Evolutionary conservation across 2,888 invertebrate genomes (phyloP), one percentile per base, ranked within the genome.

Genomic region (Odiellus spinosus): DNA sequence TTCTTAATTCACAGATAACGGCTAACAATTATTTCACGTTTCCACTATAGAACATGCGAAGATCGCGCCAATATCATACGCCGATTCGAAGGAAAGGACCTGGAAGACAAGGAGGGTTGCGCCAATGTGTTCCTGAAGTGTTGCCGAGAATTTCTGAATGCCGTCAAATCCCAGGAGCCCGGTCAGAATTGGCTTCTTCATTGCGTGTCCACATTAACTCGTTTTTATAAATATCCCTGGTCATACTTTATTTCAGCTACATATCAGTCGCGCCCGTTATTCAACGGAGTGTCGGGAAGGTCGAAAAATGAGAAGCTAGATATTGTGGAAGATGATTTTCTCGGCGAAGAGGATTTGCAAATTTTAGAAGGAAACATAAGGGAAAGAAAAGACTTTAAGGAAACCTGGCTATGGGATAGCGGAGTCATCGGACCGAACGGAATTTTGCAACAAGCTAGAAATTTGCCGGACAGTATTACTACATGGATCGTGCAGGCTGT

Each of bases 391-490:
- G 58, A 58, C 40, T 58, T 58, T 19, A 48, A 55, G 39, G 58
- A 58, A 47, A 53, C 56, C 3, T 56, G 55, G 55, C 49, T 58
- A 18, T 55, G 53, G 41, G 48, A 54, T 41, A 42, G 56, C n/a
- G 21, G 48, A 5, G 34, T 35, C 19, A 43, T 58, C 14, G 48
- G 52, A 49, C 45, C 46, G 8, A 51, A 45, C n/a, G 38, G 44
- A 8, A 32, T 32, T 14, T 35, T 40, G 12, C 48, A 45, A 20
- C 33, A 45, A 32, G 32, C 11, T 1, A 34, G 49, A 3, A 55
- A 49, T 17, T 38, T 55, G 12, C 57, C 57, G 5, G 56, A 58
- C 40, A 56, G 57, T 8, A 58, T 58, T 14, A 58, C 58, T 11
- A 53, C 55, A 3, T 58, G 57, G 57, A 45, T 50, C 3, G 33